phyloP scores from a whole-genome alignment of 2,113 vertebrate species.

The Shinisaurus crocodilurus region DNA sequence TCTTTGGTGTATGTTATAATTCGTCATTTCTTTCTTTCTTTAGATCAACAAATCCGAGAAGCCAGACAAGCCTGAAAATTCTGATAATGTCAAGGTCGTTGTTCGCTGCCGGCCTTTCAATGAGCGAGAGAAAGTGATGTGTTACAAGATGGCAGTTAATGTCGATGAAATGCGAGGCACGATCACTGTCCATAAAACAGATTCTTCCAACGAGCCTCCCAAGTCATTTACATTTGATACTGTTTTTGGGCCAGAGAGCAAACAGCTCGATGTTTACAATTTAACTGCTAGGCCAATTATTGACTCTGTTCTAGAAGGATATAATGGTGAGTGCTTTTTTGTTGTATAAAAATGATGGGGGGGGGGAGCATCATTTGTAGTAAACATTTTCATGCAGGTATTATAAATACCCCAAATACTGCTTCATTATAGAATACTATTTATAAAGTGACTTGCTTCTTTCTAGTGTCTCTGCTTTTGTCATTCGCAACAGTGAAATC shows the following conservation, averaged over 20 bases:
- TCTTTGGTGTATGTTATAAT: background rate
- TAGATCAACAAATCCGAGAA: slow-evolving; percentile 90
- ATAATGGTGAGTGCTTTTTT: slow-evolving; percentile 88
- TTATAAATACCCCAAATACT: background rate
- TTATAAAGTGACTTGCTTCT: background rate
- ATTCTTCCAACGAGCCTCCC: slow-evolving; percentile 91
- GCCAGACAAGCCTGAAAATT: slow-evolving; percentile 86
- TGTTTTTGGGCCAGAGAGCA: slow-evolving; percentile 95
- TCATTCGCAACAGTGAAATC: background rate
- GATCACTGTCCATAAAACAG: slow-evolving; percentile 93
- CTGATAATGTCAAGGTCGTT: slow-evolving; percentile 96
- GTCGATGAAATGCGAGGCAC: slow-evolving; percentile 97
- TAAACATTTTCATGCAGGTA: background rate
- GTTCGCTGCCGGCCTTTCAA: slow-evolving; percentile 96
- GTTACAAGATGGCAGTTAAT: slow-evolving; percentile 86
- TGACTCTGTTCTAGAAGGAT: slow-evolving; percentile 96
- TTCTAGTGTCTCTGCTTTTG: background rate
- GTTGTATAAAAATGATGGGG: background rate
- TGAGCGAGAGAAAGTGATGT: slow-evolving; percentile 90
- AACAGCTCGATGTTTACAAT: slow-evolving; percentile 98
- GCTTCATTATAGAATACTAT: background rate
- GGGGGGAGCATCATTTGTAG: background rate
- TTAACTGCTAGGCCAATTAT: slow-evolving; percentile 97
- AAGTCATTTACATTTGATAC: slow-evolving; percentile 99
- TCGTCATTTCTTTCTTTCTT: slow-evolving; percentile 20